Base-by-base conservation (phyloP, 2,888 invertebrate species). In the Sepiola atlantica region DNA sequence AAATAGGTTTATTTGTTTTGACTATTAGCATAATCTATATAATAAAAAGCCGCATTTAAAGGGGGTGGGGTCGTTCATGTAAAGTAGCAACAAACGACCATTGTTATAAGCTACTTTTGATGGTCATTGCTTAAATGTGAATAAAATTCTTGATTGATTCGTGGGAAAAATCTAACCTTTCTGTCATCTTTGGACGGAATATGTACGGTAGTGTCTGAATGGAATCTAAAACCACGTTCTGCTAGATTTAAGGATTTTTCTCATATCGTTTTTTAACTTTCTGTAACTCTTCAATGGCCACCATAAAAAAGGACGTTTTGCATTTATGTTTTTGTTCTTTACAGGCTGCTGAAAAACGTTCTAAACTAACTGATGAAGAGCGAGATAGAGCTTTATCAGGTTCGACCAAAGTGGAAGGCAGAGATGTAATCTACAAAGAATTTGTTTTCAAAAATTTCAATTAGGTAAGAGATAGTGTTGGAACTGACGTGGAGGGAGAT, bases 361-460 rank as follows among this genome's bases (percentile, higher is more conserved):
- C 95, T 35, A 96, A 96, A 94, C 95, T 97, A 77, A 95, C 96
- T 16, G 96, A 96, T 24, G 96, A 96, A 55, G 97, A 97, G 95
- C 96, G 97, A 54, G 95, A 95, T 20, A 95, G 95, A 28, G 95
- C 95, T 35, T 95, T 97, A 28, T 94, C 96, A n/a, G 98, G 98
- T 8, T 98, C 98, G 98, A 96, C 96, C 32, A 95, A 97, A 95
- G 97, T 97, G 14, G 96, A 97, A 32, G 98, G 98, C 92, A 98
- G 99, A 95, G 99, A 99, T 98, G 99, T 99, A 91, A 99, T 99
- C 96, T 98, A 99, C 97, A 99, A 99, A 97, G 99, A 99, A 97
- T 99, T 98, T 97, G 95, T 98, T 77, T 99, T 99, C 97, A 98
- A 98, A 96, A 98, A 99, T 97, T 99, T 99, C 97, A 99, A 99